A percentile compares a stretch with the other conserved stretches of the same genome.
Evolutionary conservation across 2,113 vertebrate species (phyloP).

Genomic region (rabbit (Oryctolagus cuniculus)): mOryCun1.1 NC_091438.1:115041501-115042000

Average conservation of each 20-base stretch:
- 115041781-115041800: neutral
- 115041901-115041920: neutral
- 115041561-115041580: rapidly evolving
- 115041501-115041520: neutral
- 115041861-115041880: neutral
- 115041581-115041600: neutral
- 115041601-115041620: neutral
- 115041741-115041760: neutral
- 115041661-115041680: neutral
- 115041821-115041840: neutral
- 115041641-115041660: neutral
- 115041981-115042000: neutral
- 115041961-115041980: neutral
- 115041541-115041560: neutral
- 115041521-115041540: neutral
- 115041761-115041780: neutral
- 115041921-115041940: neutral
- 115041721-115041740: neutral
- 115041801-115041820: neutral
- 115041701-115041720: neutral
- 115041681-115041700: neutral
- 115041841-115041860: neutral
- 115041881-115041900: neutral
- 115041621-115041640: neutral
- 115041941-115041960: neutral